These are phyloP conservation scores for Cavia porcellus DNA, from an alignment of 2,113 vertebrate species.

Conservation along the genomic window DNA sequence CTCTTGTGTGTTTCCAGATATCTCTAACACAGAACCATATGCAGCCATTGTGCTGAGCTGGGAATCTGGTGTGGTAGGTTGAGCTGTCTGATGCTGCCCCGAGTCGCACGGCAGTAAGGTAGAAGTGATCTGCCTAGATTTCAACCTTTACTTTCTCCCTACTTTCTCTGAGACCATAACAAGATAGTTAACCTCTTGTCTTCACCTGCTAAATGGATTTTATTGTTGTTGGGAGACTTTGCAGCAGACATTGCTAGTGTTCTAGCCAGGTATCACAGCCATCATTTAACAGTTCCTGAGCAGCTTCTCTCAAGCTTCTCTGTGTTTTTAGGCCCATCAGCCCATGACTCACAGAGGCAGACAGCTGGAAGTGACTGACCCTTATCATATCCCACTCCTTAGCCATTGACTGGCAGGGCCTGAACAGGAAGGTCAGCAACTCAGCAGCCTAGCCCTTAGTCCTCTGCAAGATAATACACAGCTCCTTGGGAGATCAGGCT, in stretches of 20 bases:
- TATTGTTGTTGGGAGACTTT: neutral
- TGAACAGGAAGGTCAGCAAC: neutral
- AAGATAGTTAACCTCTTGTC: neutral
- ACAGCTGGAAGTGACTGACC: neutral
- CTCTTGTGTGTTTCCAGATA: constrained; percentile 32
- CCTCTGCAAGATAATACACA: neutral
- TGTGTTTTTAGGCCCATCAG: neutral
- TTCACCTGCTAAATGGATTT: neutral
- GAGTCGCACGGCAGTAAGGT: neutral
- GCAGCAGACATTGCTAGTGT: too few relatives aligned
- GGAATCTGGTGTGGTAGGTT: too few relatives aligned
- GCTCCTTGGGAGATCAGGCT: neutral
- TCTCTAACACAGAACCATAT: neutral
- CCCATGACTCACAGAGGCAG: neutral
- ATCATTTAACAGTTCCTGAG: neutral
- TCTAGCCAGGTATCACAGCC: neutral
- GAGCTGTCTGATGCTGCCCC: neutral
- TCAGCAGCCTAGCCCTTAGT: neutral
- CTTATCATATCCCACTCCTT: neutral
- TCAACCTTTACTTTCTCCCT: neutral
- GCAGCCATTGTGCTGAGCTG: neutral
- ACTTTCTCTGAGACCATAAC: neutral
- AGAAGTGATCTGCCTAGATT: neutral
- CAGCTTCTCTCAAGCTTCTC: neutral
- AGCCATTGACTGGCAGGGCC: neutral